Evolutionary conservation across 1,140 invertebrate species (phyloP).

Genomic region (Orussus abietinus): DNA sequence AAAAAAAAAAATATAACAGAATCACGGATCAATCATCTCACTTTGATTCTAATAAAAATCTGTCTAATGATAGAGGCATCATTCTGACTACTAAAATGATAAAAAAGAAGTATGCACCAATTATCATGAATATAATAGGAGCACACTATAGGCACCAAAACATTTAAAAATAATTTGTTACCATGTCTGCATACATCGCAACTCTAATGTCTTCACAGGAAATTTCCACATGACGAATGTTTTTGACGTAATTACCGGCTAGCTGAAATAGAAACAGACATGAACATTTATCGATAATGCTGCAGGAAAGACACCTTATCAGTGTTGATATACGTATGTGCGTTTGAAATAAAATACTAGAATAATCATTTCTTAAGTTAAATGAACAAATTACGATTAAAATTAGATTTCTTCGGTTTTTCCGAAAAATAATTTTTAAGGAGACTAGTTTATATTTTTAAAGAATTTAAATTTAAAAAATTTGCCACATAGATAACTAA

Average conservation of each 20-base stretch:
- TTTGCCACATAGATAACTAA: too few relatives aligned
- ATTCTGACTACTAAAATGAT: too few relatives aligned
- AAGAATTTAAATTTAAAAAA: too few relatives aligned
- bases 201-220: constrained; percentile 92
- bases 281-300: too few relatives aligned
- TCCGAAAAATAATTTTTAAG: too few relatives aligned
- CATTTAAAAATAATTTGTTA: constrained; percentile 47
- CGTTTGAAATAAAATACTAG: constrained; percentile 17
- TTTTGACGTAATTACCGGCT: constrained; percentile 94
- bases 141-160: constrained; percentile 15
- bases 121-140: constrained; percentile 22
- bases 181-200: constrained; percentile 96
- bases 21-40: too few relatives aligned
- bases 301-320: too few relatives aligned
- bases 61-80: too few relatives aligned
- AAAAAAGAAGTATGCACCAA: constrained; percentile 13
- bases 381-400: constrained; percentile 13
- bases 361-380: constrained; percentile 6
- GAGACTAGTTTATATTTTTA: too few relatives aligned
- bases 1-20: constrained; percentile 2
- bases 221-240: constrained; percentile 88
- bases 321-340: too few relatives aligned
- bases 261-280: constrained; percentile 63
- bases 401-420: too few relatives aligned
- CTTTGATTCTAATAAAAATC: too few relatives aligned